These are phyloP conservation scores for Plotosus lineatus DNA, from an alignment of 2,113 vertebrate species.

Conservation along the genomic window DNA sequence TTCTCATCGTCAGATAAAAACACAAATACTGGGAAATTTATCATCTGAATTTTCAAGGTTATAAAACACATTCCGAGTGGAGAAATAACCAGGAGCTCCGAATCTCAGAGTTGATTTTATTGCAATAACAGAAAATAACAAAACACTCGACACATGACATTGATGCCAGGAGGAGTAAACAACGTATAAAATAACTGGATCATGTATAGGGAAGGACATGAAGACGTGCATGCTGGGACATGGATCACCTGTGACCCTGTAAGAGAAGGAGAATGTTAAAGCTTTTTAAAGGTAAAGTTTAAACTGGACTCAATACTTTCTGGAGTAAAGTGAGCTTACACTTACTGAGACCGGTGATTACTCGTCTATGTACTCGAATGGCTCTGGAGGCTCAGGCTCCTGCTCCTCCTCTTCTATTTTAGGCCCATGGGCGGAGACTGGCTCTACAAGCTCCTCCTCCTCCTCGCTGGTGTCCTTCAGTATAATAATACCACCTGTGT, in stretches of 20 bases:
- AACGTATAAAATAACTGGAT: constrained; percentile 58
- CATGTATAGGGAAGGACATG: background rate
- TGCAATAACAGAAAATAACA: constrained; percentile 67
- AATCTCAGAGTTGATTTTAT: constrained; percentile 67
- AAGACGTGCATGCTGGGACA: constrained; percentile 56
- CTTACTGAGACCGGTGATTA: constrained; percentile 66
- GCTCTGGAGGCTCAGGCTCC: constrained; percentile 94
- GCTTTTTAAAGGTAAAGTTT: background rate
- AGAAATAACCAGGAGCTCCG: constrained; percentile 48
- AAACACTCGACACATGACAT: constrained; percentile 58
- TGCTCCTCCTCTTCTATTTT: constrained; percentile 98
- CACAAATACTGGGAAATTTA: background rate
- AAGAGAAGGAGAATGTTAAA: background rate
- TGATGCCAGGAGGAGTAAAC: constrained; percentile 48
- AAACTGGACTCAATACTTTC: background rate
- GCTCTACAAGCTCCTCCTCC: constrained; percentile 94
- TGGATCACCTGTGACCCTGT: constrained; percentile 55
- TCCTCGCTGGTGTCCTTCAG: constrained; percentile 96
- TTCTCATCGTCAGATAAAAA: background rate
- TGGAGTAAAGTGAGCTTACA: background rate
- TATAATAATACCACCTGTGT: constrained; percentile 96
- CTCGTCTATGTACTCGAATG: constrained; percentile 96
- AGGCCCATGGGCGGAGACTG: constrained; percentile 93
- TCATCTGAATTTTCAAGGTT: background rate
- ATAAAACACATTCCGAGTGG: background rate